Percentiles rank a stretch among this genome's conserved stretches.
phyloP scores from a whole-genome alignment of 2,797 vertebrate species.

The Menidia menidia region DNA sequence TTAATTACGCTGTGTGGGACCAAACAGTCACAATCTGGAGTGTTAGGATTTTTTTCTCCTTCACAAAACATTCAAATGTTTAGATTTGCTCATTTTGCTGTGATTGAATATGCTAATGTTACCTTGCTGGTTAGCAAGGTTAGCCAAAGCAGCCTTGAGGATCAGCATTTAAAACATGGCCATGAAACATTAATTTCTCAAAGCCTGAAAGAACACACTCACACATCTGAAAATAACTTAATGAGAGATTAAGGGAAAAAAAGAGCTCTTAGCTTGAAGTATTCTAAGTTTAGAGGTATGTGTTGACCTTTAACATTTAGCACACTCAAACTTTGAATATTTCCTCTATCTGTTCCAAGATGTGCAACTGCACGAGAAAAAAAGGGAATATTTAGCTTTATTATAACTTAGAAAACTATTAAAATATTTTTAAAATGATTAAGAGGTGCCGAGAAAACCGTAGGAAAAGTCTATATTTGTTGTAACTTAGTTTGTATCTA shows the following conservation, averaged over 20 bases:
- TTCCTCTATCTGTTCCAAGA: constrained; percentile 67
- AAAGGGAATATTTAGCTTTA: constrained; percentile 78
- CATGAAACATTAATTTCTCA: constrained; percentile 58
- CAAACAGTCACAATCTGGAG: constrained; percentile 3
- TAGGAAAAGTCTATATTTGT: constrained; percentile 24
- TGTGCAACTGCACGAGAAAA: constrained; percentile 60
- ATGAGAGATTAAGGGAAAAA: constrained; percentile 44
- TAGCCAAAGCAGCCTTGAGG: constrained; percentile 66
- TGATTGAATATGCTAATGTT: constrained; percentile 60
- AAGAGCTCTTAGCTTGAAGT: constrained; percentile 43
- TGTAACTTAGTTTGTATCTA: constrained; percentile 9
- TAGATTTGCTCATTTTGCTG: constrained; percentile 39
- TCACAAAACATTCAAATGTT: constrained; percentile 11
- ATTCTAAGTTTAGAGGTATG: constrained; percentile 67
- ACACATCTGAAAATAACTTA: constrained; percentile 50
- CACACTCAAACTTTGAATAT: constrained; percentile 62
- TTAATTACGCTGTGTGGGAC: neutral
- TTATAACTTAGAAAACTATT: constrained; percentile 80
- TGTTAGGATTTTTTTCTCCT: constrained; percentile 3
- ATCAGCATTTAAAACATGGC: constrained; percentile 54
- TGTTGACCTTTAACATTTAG: constrained; percentile 69
- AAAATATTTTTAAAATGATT: constrained; percentile 68
- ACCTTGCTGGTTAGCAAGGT: constrained; percentile 71
- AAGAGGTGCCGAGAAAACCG: constrained; percentile 44
- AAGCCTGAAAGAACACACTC: constrained; percentile 33